phyloP scores from a whole-genome alignment of 2,888 invertebrate species.

The Flabesymbios commensalis region DNA sequence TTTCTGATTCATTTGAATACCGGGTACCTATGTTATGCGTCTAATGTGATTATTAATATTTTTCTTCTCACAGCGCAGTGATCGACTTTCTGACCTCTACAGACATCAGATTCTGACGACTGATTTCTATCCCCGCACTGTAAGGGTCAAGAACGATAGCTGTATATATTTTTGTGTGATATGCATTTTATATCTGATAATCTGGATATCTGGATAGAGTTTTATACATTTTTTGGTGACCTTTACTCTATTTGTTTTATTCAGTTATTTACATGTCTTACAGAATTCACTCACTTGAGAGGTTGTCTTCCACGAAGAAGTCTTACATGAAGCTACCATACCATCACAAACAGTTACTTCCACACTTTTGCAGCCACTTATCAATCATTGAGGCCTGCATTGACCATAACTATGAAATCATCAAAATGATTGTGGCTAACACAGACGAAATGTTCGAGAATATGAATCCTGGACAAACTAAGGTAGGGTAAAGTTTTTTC shows the following conservation, averaged over 20 bases:
- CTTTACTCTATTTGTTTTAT: neutral
- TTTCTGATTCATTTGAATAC: too few relatives aligned
- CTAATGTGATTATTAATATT: too few relatives aligned
- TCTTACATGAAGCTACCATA: conserved; percentile 75
- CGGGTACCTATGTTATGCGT: too few relatives aligned
- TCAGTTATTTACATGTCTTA: conserved; percentile 39
- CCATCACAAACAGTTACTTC: conserved; percentile 76
- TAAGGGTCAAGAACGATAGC: too few relatives aligned
- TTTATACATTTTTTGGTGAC: neutral
- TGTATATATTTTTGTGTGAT: neutral
- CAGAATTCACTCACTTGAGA: conserved; percentile 75
- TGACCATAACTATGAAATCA: conserved; percentile 69
- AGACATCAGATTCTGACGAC: too few relatives aligned
- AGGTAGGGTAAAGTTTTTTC: conserved; percentile 1
- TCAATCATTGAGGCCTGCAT: conserved; percentile 77
- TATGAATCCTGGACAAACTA: conserved; percentile 54
- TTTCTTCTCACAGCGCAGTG: too few relatives aligned
- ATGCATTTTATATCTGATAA: conserved; percentile 5
- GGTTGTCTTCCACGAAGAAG: conserved; percentile 77
- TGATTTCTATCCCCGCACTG: too few relatives aligned
- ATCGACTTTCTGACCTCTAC: too few relatives aligned
- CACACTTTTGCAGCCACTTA: conserved; percentile 77
- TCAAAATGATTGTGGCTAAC: conserved; percentile 76
- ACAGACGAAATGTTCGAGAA: conserved; percentile 86
- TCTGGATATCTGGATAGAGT: neutral